These are phyloP conservation scores for Centrocercus urophasianus DNA, from an alignment of 2,113 vertebrate genomes.

Conservation along the genomic window DNA sequence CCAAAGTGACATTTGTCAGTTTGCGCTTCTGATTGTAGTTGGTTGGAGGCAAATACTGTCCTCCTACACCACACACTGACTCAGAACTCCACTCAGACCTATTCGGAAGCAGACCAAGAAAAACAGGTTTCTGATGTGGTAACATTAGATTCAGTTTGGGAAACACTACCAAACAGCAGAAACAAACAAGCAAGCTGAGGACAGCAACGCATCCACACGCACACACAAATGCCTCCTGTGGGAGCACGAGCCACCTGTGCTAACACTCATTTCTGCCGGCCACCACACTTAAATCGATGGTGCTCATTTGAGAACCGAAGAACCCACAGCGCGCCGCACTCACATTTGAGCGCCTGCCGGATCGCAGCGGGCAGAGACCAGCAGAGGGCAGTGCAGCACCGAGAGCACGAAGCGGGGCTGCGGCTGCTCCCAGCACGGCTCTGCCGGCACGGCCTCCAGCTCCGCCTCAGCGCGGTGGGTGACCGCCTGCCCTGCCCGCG, in stretches of 20 bases:
- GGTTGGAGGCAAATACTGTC: neutral
- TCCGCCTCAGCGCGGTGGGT: fast-evolving
- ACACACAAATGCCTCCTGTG: fast-evolving
- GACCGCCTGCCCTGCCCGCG: fast-evolving
- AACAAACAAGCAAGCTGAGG: too few species aligned
- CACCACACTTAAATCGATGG: neutral
- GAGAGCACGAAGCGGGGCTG: too few species aligned
- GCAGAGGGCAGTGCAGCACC: conserved; percentile 60
- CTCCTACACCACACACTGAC: fast-evolving
- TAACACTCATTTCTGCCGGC: fast-evolving
- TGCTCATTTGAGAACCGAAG: neutral
- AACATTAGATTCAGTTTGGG: neutral
- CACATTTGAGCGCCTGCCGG: fast-evolving
- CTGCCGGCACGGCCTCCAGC: fast-evolving
- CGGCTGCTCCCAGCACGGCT: too few species aligned
- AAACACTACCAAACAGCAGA: too few species aligned
- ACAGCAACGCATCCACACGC: fast-evolving
- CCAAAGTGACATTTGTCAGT: fast-evolving
- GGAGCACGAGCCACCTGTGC: neutral
- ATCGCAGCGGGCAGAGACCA: neutral
- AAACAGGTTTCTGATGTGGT: too few species aligned
- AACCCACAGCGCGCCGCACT: neutral
- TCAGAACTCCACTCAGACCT: neutral
- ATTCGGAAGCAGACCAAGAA: too few species aligned
- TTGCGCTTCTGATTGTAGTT: fast-evolving